Base-by-base conservation (phyloP, 2,888 invertebrate species). In the Melanchra persicariae region DNA sequence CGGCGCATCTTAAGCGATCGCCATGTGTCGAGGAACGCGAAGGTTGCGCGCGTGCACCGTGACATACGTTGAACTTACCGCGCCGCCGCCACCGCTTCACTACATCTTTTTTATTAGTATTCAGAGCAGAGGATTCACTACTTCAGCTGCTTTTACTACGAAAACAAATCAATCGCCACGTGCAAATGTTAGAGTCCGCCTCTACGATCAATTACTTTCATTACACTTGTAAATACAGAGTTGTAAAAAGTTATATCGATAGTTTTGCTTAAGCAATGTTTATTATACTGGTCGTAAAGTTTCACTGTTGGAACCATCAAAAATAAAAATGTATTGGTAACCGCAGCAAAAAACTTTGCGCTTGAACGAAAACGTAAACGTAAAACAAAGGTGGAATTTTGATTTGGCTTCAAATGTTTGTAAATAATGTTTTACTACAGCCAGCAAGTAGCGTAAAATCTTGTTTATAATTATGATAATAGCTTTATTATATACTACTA, bases 391-490 rank as follows among this genome's bases (percentile, higher is more conserved):
- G 69, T 77, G 76, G 82, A 83, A 85, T 85, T 85, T 83, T 61
- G 81, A 79, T 77, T 81, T 85, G 80, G 86, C 84, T 82, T 79
- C 77, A 70, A 89, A 89, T 91, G 91, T 92, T 92, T 91, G 89
- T 91, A 92, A 93, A 92, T 92, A 89, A 87, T 89, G 88, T 90
- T 91, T 92, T 93, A 94, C 94, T 93, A 94, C 92, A 89, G 90
- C 89, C 93, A 86, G 85, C 90, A 90, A 87, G 90, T 90, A 92
- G 92, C 93, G 94, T 94, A 92, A 94, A 95, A 93, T 93, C 93
- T 93, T 92, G 94, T 94, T 94, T 94, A 94, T 94, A 95, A 94
- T 95, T 95, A 95, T 93, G 92, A 93, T 95, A 94, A 94, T 95
- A 89, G 92, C 90, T 91, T 91, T 92, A 94, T 92, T 93, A 93